Evolutionary conservation across 1,140 invertebrate species (phyloP).

Genomic region (Drosophila pachea): DNA sequence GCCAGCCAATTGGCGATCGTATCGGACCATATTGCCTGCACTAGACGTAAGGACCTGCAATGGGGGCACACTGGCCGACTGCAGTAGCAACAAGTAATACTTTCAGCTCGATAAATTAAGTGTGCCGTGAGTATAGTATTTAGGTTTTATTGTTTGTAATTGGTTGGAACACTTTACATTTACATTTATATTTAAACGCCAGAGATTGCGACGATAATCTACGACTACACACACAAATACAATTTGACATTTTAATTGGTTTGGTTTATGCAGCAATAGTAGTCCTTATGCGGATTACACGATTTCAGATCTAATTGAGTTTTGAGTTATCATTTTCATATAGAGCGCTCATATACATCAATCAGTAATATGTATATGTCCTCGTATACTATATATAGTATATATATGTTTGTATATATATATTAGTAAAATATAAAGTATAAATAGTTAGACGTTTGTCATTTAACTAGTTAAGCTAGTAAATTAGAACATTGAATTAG

Average conservation of each 20-base stretch:
- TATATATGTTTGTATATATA: conserved; percentile 1
- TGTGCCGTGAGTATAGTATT: conserved; percentile 49
- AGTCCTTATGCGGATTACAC: conserved; percentile 26
- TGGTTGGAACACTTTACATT: conserved; percentile 74
- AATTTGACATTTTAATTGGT: conserved; percentile 73
- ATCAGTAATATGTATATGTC: conserved; percentile 6
- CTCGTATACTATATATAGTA: conserved; percentile 10
- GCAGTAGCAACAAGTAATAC: conserved; percentile 22
- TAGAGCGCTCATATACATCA: conserved; percentile 4
- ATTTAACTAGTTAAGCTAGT: conserved; percentile 47
- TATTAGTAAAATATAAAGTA: conserved; percentile 57
- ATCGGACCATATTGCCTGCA: conserved; percentile 36
- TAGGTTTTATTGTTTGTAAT: conserved; percentile 71
- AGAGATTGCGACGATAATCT: conserved; percentile 70
- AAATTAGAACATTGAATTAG: conserved; percentile 69
- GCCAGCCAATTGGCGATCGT: conserved; percentile 47
- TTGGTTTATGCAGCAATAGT: conserved; percentile 49
- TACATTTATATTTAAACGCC: conserved; percentile 68
- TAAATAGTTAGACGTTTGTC: conserved; percentile 55
- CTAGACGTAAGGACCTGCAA: conserved; percentile 14
- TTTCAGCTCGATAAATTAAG: neutral
- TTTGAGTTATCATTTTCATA: conserved; percentile 16
- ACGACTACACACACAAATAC: conserved; percentile 73
- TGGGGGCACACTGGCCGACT: neutral
- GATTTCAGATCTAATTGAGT: conserved; percentile 22